A percentile compares a stretch with the other conserved stretches of the same genome.
Evolutionary conservation across 2,797 vertebrate species (phyloP).

Genomic region (Squalus acanthias): DNA sequence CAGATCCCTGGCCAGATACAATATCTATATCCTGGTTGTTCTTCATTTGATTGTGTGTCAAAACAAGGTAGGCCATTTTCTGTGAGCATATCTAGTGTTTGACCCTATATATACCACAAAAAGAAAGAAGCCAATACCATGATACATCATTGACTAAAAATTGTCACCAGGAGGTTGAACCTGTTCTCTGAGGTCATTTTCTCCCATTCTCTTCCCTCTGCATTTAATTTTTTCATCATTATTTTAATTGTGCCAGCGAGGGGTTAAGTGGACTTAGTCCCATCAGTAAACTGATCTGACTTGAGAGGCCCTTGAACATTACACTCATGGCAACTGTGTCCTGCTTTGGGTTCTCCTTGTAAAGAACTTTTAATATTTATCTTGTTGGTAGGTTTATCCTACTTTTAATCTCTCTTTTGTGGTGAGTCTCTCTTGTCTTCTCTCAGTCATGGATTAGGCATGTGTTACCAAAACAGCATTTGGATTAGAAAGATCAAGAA

Average conservation of each 20-base stretch:
- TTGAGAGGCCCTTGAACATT: neutral
- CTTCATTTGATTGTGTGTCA: too few relatives aligned
- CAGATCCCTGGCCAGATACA: too few relatives aligned
- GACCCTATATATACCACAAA: too few relatives aligned
- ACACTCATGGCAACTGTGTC: neutral
- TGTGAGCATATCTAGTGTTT: too few relatives aligned
- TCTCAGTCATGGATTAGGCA: neutral
- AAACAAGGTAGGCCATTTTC: too few relatives aligned
- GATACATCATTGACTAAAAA: neutral
- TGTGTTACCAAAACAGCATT: neutral
- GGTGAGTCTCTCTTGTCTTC: neutral
- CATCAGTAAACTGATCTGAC: neutral
- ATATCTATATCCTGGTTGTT: too few relatives aligned
- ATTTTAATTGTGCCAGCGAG: neutral
- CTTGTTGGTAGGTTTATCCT: neutral
- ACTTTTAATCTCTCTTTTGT: neutral
- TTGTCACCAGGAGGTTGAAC: neutral
- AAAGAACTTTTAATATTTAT: neutral
- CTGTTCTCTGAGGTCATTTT: neutral
- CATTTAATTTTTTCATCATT: neutral
- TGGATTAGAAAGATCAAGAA: neutral
- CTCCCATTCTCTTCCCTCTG: neutral
- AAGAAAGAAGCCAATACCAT: too few relatives aligned
- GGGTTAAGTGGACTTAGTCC: neutral
- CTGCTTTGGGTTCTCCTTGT: neutral